Percentiles rank a stretch among this genome's conserved stretches.
Evolutionary conservation across 1,140 invertebrate genomes (phyloP).

Genomic region (Drosophila lowei): DNA sequence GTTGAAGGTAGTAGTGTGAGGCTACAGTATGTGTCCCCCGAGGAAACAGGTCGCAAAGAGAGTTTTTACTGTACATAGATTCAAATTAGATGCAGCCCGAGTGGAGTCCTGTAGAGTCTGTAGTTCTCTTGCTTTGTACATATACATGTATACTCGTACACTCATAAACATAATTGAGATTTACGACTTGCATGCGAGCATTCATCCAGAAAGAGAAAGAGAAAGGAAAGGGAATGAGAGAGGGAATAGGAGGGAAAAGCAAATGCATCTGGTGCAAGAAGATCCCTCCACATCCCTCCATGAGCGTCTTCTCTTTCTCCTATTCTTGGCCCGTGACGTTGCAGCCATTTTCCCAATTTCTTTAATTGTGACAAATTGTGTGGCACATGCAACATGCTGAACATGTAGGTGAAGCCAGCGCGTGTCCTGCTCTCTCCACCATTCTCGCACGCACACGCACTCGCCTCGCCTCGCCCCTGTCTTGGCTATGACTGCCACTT

Average conservation of each 20-base stretch:
- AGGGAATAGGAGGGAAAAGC: slow-evolving; percentile 10
- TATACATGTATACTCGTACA: slow-evolving; percentile 1
- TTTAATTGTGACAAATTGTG: slow-evolving; percentile 72
- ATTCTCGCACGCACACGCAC: neutral
- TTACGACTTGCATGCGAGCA: slow-evolving; percentile 50
- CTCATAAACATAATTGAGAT: slow-evolving; percentile 61
- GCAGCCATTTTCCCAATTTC: slow-evolving; percentile 39
- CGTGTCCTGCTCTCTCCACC: slow-evolving; percentile 28
- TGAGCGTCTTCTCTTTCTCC: slow-evolving; percentile 3
- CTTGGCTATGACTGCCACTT: slow-evolving; percentile 42
- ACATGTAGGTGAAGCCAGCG: slow-evolving; percentile 31
- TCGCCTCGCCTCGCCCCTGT: slow-evolving; percentile 4
- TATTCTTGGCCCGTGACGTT: slow-evolving; percentile 46
- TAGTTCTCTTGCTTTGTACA: slow-evolving; percentile 15
- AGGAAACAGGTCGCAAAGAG: no score
- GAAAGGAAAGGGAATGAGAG: neutral
- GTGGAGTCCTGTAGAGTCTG: neutral
- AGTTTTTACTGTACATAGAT: slow-evolving; percentile 13
- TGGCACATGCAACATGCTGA: slow-evolving; percentile 46
- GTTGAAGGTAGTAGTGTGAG: no score
- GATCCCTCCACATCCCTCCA: slow-evolving; percentile 23
- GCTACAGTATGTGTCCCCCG: no score
- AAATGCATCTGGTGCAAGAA: slow-evolving; percentile 41
- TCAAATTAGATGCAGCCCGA: slow-evolving; percentile 29
- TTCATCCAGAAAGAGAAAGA: slow-evolving; percentile 28